These are phyloP conservation scores for Colostygia pectinataria DNA, from an alignment of 2,888 invertebrate genomes.

Conservation along the genomic window DNA sequence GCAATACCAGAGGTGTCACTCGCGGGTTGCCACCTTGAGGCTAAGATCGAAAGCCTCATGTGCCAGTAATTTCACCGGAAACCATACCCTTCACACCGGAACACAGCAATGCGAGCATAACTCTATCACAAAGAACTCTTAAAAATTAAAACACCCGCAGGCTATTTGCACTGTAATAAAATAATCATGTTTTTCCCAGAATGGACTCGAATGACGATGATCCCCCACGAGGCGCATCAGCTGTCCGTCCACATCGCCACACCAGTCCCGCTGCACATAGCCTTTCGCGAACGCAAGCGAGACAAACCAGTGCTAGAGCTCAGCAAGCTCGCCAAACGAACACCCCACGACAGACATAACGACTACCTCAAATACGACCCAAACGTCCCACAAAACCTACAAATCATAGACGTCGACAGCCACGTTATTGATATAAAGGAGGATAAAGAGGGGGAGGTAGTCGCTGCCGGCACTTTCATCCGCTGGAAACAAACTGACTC, in stretches of 20 bases:
- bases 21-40: too few relatives aligned
- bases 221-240: constrained; percentile 69
- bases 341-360: constrained; percentile 53
- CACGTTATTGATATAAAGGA: constrained; percentile 72
- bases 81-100: too few relatives aligned
- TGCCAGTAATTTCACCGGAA: too few relatives aligned
- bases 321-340: constrained; percentile 58
- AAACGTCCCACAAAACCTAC: constrained; percentile 71
- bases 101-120: too few relatives aligned
- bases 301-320: constrained; percentile 67
- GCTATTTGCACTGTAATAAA: too few relatives aligned
- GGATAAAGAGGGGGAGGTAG: constrained; percentile 61
- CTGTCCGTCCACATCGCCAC: constrained; percentile 66
- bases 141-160: too few relatives aligned
- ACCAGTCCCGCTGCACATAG: constrained; percentile 61
- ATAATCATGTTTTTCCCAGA: constrained; percentile 50
- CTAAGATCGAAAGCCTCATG: too few relatives aligned
- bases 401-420: constrained; percentile 70
- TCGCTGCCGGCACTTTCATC: constrained; percentile 64
- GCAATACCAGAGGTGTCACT: too few relatives aligned
- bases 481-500: constrained; percentile 65
- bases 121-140: too few relatives aligned
- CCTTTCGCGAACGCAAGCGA: constrained; percentile 62
- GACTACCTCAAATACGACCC: constrained; percentile 74
- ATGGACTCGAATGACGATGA: constrained; percentile 68